phyloP scores from a whole-genome alignment of 1,140 invertebrate genomes.

The Zaprionus camerounensis region DNA sequence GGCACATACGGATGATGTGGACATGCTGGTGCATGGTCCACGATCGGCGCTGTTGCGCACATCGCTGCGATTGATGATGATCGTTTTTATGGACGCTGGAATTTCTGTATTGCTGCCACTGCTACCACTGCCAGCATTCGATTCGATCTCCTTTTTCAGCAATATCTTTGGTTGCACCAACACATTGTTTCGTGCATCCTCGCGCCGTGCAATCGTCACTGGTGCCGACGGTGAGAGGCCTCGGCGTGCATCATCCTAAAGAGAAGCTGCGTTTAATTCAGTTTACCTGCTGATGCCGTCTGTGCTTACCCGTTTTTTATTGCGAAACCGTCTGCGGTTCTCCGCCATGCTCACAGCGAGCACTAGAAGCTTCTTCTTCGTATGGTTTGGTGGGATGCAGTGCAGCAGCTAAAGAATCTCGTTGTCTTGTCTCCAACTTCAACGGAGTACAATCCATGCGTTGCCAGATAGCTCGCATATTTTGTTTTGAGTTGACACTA shows the following conservation, averaged over 20 bases:
- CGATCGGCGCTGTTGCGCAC: slow-evolving; percentile 26
- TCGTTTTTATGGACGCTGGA: slow-evolving; percentile 49
- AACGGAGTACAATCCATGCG: not conserved
- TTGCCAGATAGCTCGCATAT: slow-evolving; percentile 15
- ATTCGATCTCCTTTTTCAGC: slow-evolving; percentile 62
- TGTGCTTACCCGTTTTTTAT: slow-evolving; percentile 53
- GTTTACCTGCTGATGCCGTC: not conserved
- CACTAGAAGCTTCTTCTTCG: not conserved
- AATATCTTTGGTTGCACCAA: slow-evolving; percentile 65
- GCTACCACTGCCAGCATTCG: slow-evolving; percentile 32
- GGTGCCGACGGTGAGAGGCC: slow-evolving; percentile 25
- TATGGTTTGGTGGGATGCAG: not conserved
- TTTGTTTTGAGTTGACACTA: not conserved
- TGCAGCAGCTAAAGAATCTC: slow-evolving; percentile 13
- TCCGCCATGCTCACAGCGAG: slow-evolving; percentile 48
- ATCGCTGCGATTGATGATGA: slow-evolving; percentile 66
- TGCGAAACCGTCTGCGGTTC: slow-evolving; percentile 59
- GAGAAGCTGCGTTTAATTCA: not conserved
- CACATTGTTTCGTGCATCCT: slow-evolving; percentile 45
- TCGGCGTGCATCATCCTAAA: slow-evolving; percentile 46
- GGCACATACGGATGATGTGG: slow-evolving; percentile 40
- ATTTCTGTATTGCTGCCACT: slow-evolving; percentile 41
- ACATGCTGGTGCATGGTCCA: not conserved
- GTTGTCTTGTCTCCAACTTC: not conserved
- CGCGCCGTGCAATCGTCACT: slow-evolving; percentile 64